Conservation (phyloP, 2,113 vertebrate species). For the Pituophis catenifer region DNA sequence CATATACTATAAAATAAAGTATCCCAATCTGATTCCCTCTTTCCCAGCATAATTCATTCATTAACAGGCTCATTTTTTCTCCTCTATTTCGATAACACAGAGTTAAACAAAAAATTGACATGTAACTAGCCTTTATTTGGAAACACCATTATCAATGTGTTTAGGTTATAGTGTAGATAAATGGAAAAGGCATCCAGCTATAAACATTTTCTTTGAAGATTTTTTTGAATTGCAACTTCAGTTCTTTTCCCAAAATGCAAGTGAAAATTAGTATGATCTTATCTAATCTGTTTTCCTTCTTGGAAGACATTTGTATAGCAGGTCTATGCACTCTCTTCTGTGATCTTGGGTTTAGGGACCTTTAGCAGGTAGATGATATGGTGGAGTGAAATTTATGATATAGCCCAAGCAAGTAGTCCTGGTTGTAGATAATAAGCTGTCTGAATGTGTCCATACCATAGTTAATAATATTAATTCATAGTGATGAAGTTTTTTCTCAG, state of each 20-base stretch:
- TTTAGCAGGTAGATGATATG: not conserved
- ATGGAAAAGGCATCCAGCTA: not conserved
- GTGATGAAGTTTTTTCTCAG: not conserved
- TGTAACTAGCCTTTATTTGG: not conserved
- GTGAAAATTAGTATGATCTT: not conserved
- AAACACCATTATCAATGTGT: not conserved
- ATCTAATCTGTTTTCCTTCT: not conserved
- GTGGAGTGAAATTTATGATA: not conserved
- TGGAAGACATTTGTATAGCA: not conserved
- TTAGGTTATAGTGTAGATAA: not conserved
- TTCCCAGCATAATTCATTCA: not conserved
- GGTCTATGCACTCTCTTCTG: not conserved
- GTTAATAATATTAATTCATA: not conserved
- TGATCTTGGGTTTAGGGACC: not conserved
- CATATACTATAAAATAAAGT: not conserved
- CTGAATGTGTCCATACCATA: not conserved
- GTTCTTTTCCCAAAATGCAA: not conserved
- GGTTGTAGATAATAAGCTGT: not conserved
- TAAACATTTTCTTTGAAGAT: not conserved
- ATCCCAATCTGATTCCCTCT: not conserved
- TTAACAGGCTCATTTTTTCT: not conserved
- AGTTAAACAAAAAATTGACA: not conserved
- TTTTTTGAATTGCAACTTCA: not conserved
- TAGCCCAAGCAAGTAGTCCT: not conserved
- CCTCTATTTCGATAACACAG: not conserved